Conservation (phyloP, 2,113 vertebrate genomes). For the Elephantulus edwardii region DNA sequence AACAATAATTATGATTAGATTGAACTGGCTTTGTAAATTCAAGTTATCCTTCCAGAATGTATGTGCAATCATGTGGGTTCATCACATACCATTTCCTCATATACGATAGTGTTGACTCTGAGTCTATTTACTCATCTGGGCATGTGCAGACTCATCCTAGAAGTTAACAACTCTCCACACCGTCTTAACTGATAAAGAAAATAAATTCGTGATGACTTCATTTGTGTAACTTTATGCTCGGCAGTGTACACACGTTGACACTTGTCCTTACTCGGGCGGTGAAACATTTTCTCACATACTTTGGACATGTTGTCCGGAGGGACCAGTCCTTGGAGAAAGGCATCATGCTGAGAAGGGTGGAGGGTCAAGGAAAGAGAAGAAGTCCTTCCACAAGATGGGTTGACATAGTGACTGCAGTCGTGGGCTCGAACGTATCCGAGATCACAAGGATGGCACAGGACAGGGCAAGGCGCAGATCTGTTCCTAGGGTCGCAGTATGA, state of each 20-base stretch:
- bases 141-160: neutral
- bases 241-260: accelerated
- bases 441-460: no score
- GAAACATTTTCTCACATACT: no score
- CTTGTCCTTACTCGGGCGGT: neutral
- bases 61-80: constrained; percentile 18
- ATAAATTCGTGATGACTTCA: neutral
- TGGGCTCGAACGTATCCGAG: no score
- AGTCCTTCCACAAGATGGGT: no score
- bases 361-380: no score
- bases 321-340: no score
- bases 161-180: neutral
- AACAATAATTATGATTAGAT: neutral
- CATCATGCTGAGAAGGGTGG: no score
- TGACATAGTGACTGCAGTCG: no score
- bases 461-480: no score
- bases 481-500: no score
- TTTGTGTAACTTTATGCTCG: neutral
- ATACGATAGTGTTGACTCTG: neutral
- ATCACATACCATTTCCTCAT: neutral
- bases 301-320: no score
- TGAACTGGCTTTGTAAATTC: constrained; percentile 31
- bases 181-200: neutral
- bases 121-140: neutral
- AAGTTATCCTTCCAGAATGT: neutral